phyloP scores from a whole-genome alignment of 2,797 vertebrate species.

The Coregonus sp. region DNA sequence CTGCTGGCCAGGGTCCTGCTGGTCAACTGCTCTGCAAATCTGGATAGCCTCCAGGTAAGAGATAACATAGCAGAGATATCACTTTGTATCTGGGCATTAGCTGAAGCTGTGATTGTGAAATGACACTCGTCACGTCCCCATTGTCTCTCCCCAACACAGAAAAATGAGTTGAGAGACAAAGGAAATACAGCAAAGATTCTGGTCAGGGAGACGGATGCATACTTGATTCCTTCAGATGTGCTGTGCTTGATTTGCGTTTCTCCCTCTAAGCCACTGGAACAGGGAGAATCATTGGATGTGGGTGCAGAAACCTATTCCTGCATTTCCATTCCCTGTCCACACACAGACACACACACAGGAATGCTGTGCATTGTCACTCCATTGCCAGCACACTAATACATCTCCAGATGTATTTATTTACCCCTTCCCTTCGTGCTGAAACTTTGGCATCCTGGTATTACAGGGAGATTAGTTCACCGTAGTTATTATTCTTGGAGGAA shows the following conservation, averaged over 20 bases:
- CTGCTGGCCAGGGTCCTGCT: slow-evolving; percentile 84
- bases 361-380: too few species aligned
- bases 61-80: neutral
- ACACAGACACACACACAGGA: too few species aligned
- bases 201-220: neutral
- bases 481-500: too few species aligned
- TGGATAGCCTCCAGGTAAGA: slow-evolving; percentile 84
- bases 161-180: too few species aligned
- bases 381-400: too few species aligned
- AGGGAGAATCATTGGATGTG: neutral
- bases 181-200: too few species aligned
- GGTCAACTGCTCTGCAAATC: slow-evolving; percentile 77
- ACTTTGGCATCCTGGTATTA: too few species aligned
- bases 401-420: too few species aligned
- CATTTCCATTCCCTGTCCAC: too few species aligned
- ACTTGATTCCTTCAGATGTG: neutral
- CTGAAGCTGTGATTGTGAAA: neutral
- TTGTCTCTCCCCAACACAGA: neutral
- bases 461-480: too few species aligned
- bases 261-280: neutral
- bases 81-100: neutral
- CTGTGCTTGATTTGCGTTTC: neutral
- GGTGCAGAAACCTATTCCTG: neutral
- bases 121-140: neutral
- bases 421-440: too few species aligned